A percentile compares a stretch with the other conserved stretches of the same genome.
phyloP scores from a whole-genome alignment of 2,797 vertebrate genomes.

The Gastrophryne carolinensis region DNA sequence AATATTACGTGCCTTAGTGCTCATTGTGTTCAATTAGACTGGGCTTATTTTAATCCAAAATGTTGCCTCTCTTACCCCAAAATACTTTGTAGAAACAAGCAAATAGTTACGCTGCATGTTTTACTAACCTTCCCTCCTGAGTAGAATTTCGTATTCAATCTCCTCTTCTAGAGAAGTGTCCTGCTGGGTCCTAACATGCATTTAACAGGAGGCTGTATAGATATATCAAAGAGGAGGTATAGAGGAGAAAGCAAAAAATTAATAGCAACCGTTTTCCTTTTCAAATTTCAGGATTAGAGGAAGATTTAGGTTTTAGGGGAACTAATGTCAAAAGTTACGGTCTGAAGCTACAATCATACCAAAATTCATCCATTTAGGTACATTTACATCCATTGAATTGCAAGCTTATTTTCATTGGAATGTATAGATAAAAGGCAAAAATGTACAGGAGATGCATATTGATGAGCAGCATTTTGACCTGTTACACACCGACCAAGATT shows the following conservation, averaged over 20 bases:
- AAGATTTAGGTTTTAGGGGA: no score
- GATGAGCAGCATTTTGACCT: no score
- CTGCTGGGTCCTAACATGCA: neutral
- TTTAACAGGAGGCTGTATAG: neutral
- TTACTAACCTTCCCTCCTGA: no score
- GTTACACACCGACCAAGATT: no score
- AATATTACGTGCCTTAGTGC: slow-evolving; percentile 56
- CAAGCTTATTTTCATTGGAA: no score
- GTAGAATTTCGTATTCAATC: no score
- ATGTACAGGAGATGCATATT: no score
- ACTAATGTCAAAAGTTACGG: no score
- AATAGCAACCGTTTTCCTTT: neutral
- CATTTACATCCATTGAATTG: no score
- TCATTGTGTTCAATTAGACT: neutral
- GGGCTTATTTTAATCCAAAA: neutral
- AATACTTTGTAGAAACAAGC: neutral
- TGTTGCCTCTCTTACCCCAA: neutral
- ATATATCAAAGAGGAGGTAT: neutral
- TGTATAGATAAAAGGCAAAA: no score
- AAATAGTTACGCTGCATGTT: neutral
- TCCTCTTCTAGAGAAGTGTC: neutral
- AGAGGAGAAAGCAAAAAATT: slow-evolving; percentile 40
- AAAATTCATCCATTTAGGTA: no score
- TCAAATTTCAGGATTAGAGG: neutral
- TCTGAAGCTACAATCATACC: no score